Evolutionary conservation across 1,140 invertebrate species (phyloP), one percentile per base, ranked within the genome.

Genomic region (Drosophila tropicalis): DNA sequence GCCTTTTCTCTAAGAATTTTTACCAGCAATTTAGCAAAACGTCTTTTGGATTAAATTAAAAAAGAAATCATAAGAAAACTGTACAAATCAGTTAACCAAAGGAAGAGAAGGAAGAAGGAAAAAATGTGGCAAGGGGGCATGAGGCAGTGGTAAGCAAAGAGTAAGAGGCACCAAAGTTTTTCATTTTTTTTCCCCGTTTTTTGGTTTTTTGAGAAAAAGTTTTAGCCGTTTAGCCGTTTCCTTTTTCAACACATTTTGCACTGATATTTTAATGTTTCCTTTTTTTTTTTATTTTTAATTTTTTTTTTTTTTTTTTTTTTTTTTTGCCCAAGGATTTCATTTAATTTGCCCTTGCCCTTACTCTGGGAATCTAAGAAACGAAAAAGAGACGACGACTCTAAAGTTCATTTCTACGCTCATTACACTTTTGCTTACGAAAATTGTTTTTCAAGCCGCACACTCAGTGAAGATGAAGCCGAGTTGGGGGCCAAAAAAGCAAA

Each of bases 391-490:
- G 70, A 62, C 47, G 79, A 70, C 62, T 85, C 82, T 75, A 87
- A 85, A 85, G 82, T 87, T 87, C 80, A 87, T 87, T 89, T 87
- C 84, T 87, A 89, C 84, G 80, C 84, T 87, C 73, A 87, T 87
- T 87, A 87, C 84, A 89, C 83, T 87, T 87, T 87, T 87, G 84
- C 84, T 89, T 87, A 81, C 84, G 84, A 87, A 87, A 87, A 87
- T 87, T 87, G 84, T 87, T 87, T 87, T 87, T 81, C 80, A 84
- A 89, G 85, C 73, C 84, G 80, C 80, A 89, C 44, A 51, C 44
- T 51, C 44, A 51, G 84, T 72, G 82, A 69, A 81, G 62, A 65
- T 39, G 65, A 62, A 60, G 36, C 61, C 66, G 17, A 40, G 36
- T n/a, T 55, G 40, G 57, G 29, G 29, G 29, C n/a, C n/a, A n/a